Percentiles rank a stretch among this genome's conserved stretches.
phyloP scores from a whole-genome alignment of 2,888 invertebrate species.

The Mythimna lalbum region DNA sequence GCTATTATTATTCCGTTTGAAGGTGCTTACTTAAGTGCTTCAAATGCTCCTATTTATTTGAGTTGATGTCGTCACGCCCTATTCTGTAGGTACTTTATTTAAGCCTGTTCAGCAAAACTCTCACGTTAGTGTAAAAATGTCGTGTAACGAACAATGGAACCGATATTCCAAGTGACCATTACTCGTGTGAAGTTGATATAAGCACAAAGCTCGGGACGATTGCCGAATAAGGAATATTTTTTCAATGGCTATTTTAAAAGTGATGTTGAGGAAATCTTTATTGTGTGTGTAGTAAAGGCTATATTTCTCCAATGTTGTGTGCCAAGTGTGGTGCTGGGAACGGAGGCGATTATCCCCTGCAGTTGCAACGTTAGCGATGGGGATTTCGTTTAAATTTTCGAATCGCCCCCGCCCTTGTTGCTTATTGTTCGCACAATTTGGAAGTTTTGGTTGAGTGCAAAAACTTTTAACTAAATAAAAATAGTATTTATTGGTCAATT shows the following conservation, averaged over 20 bases:
- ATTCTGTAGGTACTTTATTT: constrained; percentile 59
- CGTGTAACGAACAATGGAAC: constrained; percentile 74
- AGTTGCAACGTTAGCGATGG: constrained; percentile 72
- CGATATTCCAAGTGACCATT: constrained; percentile 77
- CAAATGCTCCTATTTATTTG: constrained; percentile 18
- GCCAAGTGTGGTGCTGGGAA: constrained; percentile 32
- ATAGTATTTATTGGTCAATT: constrained; percentile 51
- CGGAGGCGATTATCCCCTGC: constrained; percentile 73
- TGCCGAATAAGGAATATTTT: constrained; percentile 66
- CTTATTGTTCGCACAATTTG: constrained; percentile 73
- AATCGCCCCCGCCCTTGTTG: constrained; percentile 74
- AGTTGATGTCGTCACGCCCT: constrained; percentile 55
- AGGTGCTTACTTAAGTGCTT: constrained; percentile 4
- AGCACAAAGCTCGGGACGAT: constrained; percentile 72
- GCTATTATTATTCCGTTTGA: constrained; percentile 8
- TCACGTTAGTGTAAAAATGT: constrained; percentile 67
- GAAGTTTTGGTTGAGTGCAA: constrained; percentile 71
- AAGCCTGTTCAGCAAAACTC: constrained; percentile 60
- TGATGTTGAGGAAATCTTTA: constrained; percentile 44
- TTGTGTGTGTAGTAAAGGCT: constrained; percentile 40
- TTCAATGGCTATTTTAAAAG: constrained; percentile 44
- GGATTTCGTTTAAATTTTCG: constrained; percentile 85
- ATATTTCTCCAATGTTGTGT: constrained; percentile 25
- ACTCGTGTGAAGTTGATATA: constrained; percentile 73
- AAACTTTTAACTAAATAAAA: constrained; percentile 24